Percentiles rank a stretch among this genome's conserved stretches.
phyloP scores from a whole-genome alignment of 2,797 vertebrate species.

The Champsocephalus gunnari region DNA sequence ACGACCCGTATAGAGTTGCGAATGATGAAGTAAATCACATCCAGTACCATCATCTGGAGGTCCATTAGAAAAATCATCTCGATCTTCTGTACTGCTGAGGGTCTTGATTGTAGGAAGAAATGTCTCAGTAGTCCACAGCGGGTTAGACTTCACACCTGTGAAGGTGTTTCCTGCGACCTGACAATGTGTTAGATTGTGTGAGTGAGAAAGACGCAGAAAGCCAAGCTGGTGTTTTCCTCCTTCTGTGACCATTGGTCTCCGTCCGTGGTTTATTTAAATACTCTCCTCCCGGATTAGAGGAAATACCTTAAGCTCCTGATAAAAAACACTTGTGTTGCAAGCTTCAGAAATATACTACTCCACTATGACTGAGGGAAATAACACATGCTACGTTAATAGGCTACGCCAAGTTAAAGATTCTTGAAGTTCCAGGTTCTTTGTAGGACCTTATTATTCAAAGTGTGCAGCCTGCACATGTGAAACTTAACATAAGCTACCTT shows the following conservation, averaged over 20 bases:
- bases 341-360: constrained; percentile 48
- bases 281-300: constrained; percentile 66
- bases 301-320: constrained; percentile 67
- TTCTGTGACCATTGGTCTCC: constrained; percentile 30
- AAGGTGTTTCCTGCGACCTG: constrained; percentile 22
- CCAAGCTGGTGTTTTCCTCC: constrained; percentile 66
- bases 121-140: background rate
- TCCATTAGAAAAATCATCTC: constrained; percentile 81
- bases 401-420: constrained; percentile 13
- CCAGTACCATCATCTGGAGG: constrained; percentile 79
- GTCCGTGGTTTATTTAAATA: constrained; percentile 64
- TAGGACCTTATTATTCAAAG: background rate
- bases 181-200: constrained; percentile 4
- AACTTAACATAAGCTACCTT: background rate
- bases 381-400: constrained; percentile 21
- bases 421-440: constrained; percentile 19
- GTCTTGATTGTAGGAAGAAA: background rate
- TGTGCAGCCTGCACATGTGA: constrained; percentile 3
- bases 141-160: constrained; percentile 9
- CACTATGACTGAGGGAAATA: constrained; percentile 17
- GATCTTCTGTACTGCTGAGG: background rate
- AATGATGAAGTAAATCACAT: constrained; percentile 82
- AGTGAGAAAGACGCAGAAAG: constrained; percentile 46
- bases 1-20: constrained; percentile 81
- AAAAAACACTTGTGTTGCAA: constrained; percentile 56